phyloP scores from a whole-genome alignment of 2,888 invertebrate genomes.

The Bugulina stolonifera region DNA sequence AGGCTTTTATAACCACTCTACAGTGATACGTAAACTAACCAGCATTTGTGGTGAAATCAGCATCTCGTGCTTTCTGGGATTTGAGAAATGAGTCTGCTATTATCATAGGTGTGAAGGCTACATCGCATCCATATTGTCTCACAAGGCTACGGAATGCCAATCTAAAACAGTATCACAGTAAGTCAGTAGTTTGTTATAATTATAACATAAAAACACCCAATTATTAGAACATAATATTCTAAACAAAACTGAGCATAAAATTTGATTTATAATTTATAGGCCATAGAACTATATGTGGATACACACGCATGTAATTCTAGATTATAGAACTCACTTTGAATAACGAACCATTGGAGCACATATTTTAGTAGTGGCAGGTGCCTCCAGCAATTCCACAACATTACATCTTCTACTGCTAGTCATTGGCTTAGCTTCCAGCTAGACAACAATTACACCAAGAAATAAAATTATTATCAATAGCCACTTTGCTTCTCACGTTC shows the following conservation, averaged over 20 bases:
- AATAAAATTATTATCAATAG: too few species aligned
- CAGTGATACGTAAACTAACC: constrained; percentile 35
- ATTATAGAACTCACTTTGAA: constrained; percentile 48
- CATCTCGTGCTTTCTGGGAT: constrained; percentile 73
- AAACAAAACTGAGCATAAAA: too few species aligned
- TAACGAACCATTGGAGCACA: constrained; percentile 95
- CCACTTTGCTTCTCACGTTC: too few species aligned
- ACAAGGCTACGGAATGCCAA: constrained; percentile 71
- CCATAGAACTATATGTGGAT: not conserved
- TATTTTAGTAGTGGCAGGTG: constrained; percentile 64
- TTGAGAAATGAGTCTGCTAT: constrained; percentile 85
- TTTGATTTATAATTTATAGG: not conserved
- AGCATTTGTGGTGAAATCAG: constrained; percentile 53
- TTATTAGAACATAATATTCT: too few species aligned
- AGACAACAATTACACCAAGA: too few species aligned
- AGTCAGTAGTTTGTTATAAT: too few species aligned
- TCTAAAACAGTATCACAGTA: constrained; percentile 54
- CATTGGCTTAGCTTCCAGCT: too few species aligned
- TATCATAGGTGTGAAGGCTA: constrained; percentile 95
- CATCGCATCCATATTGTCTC: constrained; percentile 74
- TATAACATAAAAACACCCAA: too few species aligned
- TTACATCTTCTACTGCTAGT: constrained; percentile 23
- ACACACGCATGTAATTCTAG: constrained; percentile 22
- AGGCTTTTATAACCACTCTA: too few species aligned
- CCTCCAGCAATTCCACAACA: constrained; percentile 60